Conservation (phyloP, 2,797 vertebrate genomes). For the Helarctos malayanus region DNA sequence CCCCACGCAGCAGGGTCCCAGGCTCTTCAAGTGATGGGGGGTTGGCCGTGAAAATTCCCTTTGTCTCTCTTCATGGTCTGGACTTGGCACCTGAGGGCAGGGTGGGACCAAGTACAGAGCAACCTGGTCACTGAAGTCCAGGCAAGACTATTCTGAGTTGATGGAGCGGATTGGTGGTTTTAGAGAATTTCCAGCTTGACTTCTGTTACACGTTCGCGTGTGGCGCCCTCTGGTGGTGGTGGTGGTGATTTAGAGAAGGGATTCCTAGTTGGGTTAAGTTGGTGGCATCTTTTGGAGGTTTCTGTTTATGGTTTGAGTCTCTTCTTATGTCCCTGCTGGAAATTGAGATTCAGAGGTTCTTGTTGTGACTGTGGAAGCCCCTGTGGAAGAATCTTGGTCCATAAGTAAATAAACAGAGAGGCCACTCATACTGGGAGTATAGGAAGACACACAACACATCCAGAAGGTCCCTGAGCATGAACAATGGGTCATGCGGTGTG, state of each 20-base stretch:
- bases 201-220: background rate
- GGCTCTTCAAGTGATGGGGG: background rate
- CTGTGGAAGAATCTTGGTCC: background rate
- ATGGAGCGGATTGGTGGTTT: background rate
- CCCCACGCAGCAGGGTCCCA: background rate
- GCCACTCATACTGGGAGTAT: background rate
- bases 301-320: background rate
- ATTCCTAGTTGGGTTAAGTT: background rate
- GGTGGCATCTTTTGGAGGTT: background rate
- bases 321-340: background rate
- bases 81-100: background rate
- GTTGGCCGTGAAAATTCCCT: background rate
- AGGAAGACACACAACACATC: background rate
- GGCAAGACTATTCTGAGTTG: background rate
- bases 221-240: slow-evolving; percentile 56
- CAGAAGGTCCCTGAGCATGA: background rate
- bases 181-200: background rate
- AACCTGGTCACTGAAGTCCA: fast-evolving
- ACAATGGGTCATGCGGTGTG: fast-evolving
- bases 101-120: background rate
- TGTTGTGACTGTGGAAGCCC: background rate
- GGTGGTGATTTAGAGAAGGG: background rate
- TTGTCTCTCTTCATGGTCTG: background rate
- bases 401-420: background rate
- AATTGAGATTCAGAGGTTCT: background rate